Evolutionary conservation across 2,888 invertebrate genomes (phyloP), one percentile per base, ranked within the genome.

Genomic region (Calliopum simillimum): DNA sequence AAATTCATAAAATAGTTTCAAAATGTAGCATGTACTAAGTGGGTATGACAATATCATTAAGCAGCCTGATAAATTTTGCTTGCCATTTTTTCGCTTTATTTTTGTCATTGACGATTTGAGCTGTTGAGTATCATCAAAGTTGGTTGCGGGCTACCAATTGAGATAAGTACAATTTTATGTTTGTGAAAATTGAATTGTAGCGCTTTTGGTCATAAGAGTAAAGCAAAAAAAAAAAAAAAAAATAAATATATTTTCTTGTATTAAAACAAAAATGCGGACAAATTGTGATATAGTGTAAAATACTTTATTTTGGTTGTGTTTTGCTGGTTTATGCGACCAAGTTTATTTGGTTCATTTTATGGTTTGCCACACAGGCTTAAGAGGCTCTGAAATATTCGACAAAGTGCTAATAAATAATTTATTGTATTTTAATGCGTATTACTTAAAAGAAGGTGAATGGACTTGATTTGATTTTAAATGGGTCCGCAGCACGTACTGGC

Each of bases 81-180:
- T 33, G 33, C 5, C 2, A 6, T 33, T 33, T 33, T 33, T 33
- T 33, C 8, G 33, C 4, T 33, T 33, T 33, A 5, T 33, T 51
- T 19, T 19, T 16, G n/a, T n/a, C n/a, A n/a, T n/a, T n/a, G n/a
- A n/a, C 12, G 21, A 51, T 51, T n/a, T 51, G n/a, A n/a, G n/a
- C n/a, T 51, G 19, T n/a, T 51, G 51, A 51, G 51, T 21, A n/a
- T 51, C 51, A 51, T 51, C 51, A 21, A 51, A 51, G 21, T 51
- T 51, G 51, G 51, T 51, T 51, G 51, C 51, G 51, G 51, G 51
- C 51, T 51, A 51, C 51, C 51, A 51, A 11, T 51, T 21, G 51
- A 21, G 51, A 19, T 51, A 51, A 51, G 21, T 19, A n/a, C 51
- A 19, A 51, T 51, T 51, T 51, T 51, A 51, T 51, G 51, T 51